phyloP scores from a whole-genome alignment of 2,113 vertebrate species.

The Emydocephalus ijimae region DNA sequence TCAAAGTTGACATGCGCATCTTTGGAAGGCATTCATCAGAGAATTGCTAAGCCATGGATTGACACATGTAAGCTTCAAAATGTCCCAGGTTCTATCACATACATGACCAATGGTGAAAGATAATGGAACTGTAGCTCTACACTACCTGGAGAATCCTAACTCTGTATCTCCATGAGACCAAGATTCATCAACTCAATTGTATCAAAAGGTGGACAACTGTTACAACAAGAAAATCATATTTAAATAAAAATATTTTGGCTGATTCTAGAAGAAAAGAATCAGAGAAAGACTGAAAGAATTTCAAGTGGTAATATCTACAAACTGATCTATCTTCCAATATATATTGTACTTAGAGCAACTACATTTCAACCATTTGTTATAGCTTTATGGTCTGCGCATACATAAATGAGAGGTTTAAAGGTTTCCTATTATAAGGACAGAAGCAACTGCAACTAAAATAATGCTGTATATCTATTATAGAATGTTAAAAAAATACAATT shows the following conservation, averaged over 20 bases:
- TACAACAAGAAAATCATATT: background rate
- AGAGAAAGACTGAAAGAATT: background rate
- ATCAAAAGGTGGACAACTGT: background rate
- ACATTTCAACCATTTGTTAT: background rate
- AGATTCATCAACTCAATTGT: background rate
- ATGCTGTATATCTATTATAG: background rate
- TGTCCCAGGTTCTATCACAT: background rate
- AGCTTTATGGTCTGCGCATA: background rate
- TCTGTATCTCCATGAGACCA: background rate
- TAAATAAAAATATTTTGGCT: background rate
- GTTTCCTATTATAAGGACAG: background rate
- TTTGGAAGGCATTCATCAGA: background rate
- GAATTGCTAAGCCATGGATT: no score
- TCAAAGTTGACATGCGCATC: background rate
- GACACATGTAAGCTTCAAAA: no score
- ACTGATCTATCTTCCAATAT: background rate
- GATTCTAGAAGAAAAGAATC: background rate
- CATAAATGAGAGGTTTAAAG: background rate
- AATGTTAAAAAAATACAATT: background rate
- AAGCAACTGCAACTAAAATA: background rate
- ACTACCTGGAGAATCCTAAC: background rate
- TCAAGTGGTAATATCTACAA: background rate
- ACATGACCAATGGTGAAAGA: background rate
- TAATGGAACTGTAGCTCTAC: background rate
- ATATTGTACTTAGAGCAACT: background rate